These are phyloP conservation scores for Zoanthus gigantus DNA, from an alignment of 92 coral and sea anemone genomes.

Conservation along the genomic window DNA sequence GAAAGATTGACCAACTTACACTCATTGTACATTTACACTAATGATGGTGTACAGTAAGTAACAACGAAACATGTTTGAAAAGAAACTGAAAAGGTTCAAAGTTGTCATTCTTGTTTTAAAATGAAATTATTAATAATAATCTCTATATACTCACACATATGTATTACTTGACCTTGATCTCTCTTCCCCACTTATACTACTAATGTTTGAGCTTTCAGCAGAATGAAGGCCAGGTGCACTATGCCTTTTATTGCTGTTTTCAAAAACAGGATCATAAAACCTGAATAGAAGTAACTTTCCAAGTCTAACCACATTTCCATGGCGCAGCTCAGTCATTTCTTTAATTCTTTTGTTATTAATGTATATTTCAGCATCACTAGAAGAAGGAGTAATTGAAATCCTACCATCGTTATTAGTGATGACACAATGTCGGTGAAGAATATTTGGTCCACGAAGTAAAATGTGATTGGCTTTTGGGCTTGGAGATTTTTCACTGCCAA, in stretches of 20 bases:
- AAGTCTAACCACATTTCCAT: conserved; percentile 77
- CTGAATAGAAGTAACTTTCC: conserved; percentile 74
- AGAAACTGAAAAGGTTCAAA: too few relatives aligned
- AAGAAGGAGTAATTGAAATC: conserved; percentile 80
- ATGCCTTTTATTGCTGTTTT: conserved; percentile 59
- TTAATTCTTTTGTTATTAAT: conserved; percentile 81
- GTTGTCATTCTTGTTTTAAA: too few relatives aligned
- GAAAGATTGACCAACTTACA: too few relatives aligned
- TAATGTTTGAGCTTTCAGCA: conserved; percentile 65
- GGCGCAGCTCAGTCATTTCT: conserved; percentile 78
- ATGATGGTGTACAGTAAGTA: too few relatives aligned
- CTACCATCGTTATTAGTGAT: conserved; percentile 86
- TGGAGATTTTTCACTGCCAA: conserved; percentile 87
- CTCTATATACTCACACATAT: conserved; percentile 23
- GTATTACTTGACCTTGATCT: conserved; percentile 34
- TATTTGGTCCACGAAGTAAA: conserved; percentile 70
- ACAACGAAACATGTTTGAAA: too few relatives aligned
- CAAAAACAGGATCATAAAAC: conserved; percentile 87
- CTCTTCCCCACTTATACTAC: conserved; percentile 62
- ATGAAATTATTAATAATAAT: neutral
- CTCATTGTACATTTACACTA: too few relatives aligned
- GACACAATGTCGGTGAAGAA: conserved; percentile 87
- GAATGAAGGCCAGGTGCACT: conserved; percentile 71
- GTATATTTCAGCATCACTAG: conserved; percentile 83
- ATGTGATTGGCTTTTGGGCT: conserved; percentile 74